phyloP scores from a whole-genome alignment of 2,888 invertebrate genomes.

The Chalcis sispes region DNA sequence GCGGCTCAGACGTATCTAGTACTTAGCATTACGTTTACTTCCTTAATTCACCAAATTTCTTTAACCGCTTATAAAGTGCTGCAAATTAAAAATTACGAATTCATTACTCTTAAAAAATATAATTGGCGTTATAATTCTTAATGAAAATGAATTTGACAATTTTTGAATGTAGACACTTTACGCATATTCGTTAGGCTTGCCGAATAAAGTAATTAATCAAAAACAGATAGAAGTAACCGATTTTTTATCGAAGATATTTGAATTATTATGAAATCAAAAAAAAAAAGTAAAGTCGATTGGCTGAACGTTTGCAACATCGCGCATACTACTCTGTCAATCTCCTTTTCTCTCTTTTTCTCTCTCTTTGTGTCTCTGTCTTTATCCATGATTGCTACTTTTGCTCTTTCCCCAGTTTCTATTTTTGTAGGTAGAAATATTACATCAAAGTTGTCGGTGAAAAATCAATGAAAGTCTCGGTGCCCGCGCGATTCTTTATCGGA shows the following conservation, averaged over 20 bases:
- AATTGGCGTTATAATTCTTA: not conserved
- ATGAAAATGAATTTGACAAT: too few species aligned
- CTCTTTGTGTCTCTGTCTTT: not conserved
- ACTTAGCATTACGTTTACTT: slow-evolving; percentile 36
- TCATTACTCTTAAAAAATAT: not conserved
- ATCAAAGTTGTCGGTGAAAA: not conserved
- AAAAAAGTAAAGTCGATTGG: not conserved
- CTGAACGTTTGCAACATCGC: not conserved
- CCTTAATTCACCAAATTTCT: slow-evolving; percentile 46
- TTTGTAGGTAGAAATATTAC: not conserved
- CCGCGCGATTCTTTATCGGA: not conserved
- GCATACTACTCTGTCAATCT: too few species aligned
- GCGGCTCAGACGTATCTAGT: slow-evolving; percentile 19
- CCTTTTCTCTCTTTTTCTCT: not conserved
- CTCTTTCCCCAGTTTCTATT: slow-evolving; percentile 9
- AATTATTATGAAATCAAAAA: not conserved
- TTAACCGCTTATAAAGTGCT: not conserved
- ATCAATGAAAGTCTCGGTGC: too few species aligned
- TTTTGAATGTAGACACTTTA: not conserved
- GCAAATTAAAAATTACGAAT: too few species aligned
- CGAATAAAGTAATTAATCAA: not conserved
- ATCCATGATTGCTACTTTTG: slow-evolving; percentile 5
- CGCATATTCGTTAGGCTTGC: not conserved
- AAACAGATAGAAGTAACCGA: not conserved
- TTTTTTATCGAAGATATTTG: not conserved